These are phyloP conservation scores for Pelvicachromis taeniatus DNA, from an alignment of 2,113 vertebrate species.

Conservation along the genomic window DNA sequence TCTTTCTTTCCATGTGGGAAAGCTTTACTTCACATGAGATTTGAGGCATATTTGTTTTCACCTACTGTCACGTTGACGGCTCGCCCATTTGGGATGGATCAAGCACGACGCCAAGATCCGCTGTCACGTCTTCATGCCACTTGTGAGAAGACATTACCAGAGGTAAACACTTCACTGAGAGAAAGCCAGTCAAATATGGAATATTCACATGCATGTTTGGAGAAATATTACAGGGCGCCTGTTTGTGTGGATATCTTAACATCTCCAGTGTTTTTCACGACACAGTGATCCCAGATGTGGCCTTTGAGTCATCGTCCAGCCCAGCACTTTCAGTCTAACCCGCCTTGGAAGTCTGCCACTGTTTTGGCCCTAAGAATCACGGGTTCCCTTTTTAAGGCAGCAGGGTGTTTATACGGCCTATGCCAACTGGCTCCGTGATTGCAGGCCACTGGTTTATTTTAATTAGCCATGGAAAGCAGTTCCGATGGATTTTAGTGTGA, in stretches of 20 bases:
- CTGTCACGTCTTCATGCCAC: conserved; percentile 44
- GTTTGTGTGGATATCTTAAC: conserved; percentile 27
- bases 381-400: conserved; percentile 8
- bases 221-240: not conserved
- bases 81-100: conserved; percentile 22
- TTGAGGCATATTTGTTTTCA: conserved; percentile 38
- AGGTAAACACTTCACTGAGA: conserved; percentile 15
- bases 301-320: conserved; percentile 40
- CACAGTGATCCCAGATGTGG: conserved; percentile 55
- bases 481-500: conserved; percentile 44
- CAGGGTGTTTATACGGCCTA: conserved; percentile 45
- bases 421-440: conserved; percentile 51
- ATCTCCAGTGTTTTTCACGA: conserved; percentile 36
- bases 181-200: conserved; percentile 15
- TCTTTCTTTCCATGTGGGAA: conserved; percentile 44
- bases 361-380: conserved; percentile 16
- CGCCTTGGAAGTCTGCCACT: conserved; percentile 34
- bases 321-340: conserved; percentile 25
- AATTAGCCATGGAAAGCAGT: conserved; percentile 59
- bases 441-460: conserved; percentile 55
- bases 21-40: conserved; percentile 34
- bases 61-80: conserved; percentile 42
- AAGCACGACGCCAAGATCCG: not conserved
- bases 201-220: conserved; percentile 36
- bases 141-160: conserved; percentile 23